These are phyloP conservation scores for Novumbra hubbsi DNA, from an alignment of 2,797 vertebrate species.

Conservation along the genomic window DNA sequence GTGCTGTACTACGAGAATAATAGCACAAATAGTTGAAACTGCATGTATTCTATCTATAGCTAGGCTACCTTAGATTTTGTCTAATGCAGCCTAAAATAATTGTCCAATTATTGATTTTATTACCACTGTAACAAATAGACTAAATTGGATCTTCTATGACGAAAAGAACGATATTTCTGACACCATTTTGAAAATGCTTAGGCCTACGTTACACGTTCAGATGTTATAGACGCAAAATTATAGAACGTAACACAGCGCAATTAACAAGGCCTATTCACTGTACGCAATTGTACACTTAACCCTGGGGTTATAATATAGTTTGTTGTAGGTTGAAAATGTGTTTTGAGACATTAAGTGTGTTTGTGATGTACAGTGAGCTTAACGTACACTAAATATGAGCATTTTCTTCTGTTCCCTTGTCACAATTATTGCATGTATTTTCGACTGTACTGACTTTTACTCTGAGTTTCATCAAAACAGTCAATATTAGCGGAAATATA, in stretches of 20 bases:
- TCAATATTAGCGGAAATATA: not conserved
- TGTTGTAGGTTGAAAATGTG: too few species aligned
- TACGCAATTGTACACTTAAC: not conserved
- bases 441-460: not conserved
- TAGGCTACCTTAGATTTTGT: not conserved
- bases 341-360: not conserved
- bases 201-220: not conserved
- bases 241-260: not conserved
- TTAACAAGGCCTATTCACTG: too few species aligned
- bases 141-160: not conserved
- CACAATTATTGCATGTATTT: not conserved
- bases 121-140: not conserved
- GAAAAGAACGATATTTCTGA: not conserved
- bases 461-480: not conserved
- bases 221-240: not conserved
- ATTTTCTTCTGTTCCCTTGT: not conserved
- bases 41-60: not conserved
- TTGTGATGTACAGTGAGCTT: not conserved
- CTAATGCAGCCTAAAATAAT: not conserved
- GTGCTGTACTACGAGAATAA: not conserved
- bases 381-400: not conserved
- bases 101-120: not conserved
- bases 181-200: not conserved
- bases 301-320: not conserved
- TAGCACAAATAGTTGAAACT: not conserved